Conservation (phyloP, 2,888 invertebrate genomes). For the Nebria salina region DNA sequence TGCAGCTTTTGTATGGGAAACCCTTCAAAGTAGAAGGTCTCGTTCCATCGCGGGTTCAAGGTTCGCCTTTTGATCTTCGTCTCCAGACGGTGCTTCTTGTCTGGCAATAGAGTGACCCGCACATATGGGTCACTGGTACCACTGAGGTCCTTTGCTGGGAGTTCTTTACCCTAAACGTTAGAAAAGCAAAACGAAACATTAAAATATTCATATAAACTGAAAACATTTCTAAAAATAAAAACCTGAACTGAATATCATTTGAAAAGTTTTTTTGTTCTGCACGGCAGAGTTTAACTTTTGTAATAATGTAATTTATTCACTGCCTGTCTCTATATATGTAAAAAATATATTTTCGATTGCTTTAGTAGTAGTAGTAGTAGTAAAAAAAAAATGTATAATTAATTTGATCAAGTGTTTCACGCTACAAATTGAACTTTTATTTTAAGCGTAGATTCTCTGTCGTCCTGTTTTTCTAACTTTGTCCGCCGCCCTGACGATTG, state of each 20-base stretch:
- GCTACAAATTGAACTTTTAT: no score
- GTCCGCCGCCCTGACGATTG: no score
- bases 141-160: conserved; percentile 92
- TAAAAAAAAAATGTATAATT: no score
- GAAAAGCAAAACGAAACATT: conserved; percentile 17
- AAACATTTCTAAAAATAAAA: no score
- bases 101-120: conserved; percentile 86
- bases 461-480: no score
- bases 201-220: not conserved
- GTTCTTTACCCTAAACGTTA: conserved; percentile 81
- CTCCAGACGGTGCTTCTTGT: conserved; percentile 91
- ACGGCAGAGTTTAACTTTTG: no score
- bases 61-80: conserved; percentile 93
- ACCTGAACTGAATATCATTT: not conserved
- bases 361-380: no score
- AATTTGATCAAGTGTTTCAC: no score
- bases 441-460: no score
- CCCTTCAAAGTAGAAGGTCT: conserved; percentile 94
- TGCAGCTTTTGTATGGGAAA: conserved; percentile 94
- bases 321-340: no score
- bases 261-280: not conserved
- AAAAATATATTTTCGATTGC: no score
- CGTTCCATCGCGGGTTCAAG: conserved; percentile 92
- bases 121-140: conserved; percentile 95
- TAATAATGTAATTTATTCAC: no score